These are phyloP conservation scores for Sialis lutaria DNA, from an alignment of 2,888 invertebrate species.

Conservation along the genomic window DNA sequence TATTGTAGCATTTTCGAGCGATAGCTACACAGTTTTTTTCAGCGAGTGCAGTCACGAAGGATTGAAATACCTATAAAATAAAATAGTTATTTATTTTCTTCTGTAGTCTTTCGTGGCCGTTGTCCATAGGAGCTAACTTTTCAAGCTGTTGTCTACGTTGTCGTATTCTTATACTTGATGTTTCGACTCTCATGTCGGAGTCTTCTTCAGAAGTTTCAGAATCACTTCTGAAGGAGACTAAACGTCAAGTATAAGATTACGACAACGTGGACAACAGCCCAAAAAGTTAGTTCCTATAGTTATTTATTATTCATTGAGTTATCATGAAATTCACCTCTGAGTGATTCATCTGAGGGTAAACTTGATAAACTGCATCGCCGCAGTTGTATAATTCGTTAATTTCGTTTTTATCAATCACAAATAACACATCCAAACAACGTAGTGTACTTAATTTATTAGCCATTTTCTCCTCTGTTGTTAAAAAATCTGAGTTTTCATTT, in stretches of 20 bases:
- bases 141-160: too few species aligned
- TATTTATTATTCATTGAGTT: neutral
- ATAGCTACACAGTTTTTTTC: slow-evolving; percentile 1
- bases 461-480: neutral
- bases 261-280: too few species aligned
- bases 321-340: neutral
- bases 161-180: too few species aligned
- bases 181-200: too few species aligned
- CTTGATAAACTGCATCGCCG: neutral
- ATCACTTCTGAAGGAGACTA: too few species aligned
- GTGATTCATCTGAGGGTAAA: neutral
- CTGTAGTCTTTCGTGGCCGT: too few species aligned
- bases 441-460: neutral
- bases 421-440: slow-evolving; percentile 1
- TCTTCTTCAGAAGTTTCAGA: too few species aligned
- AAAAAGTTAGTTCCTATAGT: too few species aligned
- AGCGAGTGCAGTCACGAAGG: neutral
- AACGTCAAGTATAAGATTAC: too few species aligned
- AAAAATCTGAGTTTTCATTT: neutral
- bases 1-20: slow-evolving; percentile 4
- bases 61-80: slow-evolving; percentile 1
- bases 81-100: too few species aligned
- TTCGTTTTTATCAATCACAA: neutral
- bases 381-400: neutral
- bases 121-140: too few species aligned